Conservation (phyloP, 2,113 vertebrate species). For the Neodon shergylaensis region DNA sequence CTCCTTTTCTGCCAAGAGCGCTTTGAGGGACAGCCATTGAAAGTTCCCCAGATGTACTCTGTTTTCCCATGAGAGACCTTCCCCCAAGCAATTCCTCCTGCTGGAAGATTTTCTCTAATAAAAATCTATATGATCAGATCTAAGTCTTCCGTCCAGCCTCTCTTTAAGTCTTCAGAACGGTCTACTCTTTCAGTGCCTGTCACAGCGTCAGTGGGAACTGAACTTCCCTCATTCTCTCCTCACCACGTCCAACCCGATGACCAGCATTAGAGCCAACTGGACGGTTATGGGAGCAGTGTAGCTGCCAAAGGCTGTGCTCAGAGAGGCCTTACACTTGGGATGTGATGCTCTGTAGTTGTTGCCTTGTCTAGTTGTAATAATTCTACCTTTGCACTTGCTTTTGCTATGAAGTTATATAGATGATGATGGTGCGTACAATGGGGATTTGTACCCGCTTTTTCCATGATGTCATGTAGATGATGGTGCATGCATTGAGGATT, state of each 20-base stretch:
- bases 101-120: not conserved
- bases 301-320: not conserved
- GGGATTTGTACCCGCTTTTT: not conserved
- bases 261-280: not conserved
- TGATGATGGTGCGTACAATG: not conserved
- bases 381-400: not conserved
- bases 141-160: not conserved
- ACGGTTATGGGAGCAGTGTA: not conserved
- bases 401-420: not conserved
- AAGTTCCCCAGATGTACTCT: not conserved
- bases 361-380: not conserved
- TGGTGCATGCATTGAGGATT: not conserved
- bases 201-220: not conserved
- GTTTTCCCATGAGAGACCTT: not conserved
- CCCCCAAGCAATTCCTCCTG: not conserved
- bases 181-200: not conserved
- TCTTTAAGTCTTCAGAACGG: not conserved
- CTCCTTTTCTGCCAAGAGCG: not conserved
- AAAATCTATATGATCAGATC: not conserved
- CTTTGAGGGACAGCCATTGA: not conserved
- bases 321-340: not conserved
- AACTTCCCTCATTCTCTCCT: not conserved
- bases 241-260: not conserved
- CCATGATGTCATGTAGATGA: not conserved
- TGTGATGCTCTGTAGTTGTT: not conserved